Base-by-base conservation (phyloP, 2,797 vertebrate genomes). In the Semotilus atromaculatus region DNA sequence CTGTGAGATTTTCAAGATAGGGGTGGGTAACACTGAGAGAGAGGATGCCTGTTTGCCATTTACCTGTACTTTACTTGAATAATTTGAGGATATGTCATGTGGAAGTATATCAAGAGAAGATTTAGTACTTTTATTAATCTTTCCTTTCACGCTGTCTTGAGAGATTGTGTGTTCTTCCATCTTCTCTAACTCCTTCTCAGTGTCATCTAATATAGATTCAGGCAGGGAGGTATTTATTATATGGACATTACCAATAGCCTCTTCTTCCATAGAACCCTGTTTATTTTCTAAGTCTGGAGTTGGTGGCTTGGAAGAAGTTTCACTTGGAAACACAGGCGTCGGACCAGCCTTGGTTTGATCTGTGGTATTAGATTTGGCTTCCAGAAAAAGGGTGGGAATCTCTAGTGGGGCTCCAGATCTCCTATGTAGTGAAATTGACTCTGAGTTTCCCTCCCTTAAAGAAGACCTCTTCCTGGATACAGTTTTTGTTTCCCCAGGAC, bases 361-460 rank as follows among this genome's bases (percentile, higher is more conserved):
- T 0, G 95, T 94, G 60, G 97, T 92, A 0, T 95, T 95, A 0
- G 97, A 97, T 91, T 97, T 94, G 0, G 97, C 97, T 87, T 97
- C 97, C 86, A 96, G 84, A 1, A 89, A 92, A 55, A 92, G 91
- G 21, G 96, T 87, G 0, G 98, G 98, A 72, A 99, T 99, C 91
- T 99, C 97, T 6, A 99, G 90, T 2, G 98, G 98, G 0, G 96
- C 97, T 1, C 98, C 98, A 0, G 96, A 97, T 14, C 97, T 95
- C 58, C 98, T 96, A 87, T 98, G 98, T 78, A 97, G 91, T 14
- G 96, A 93, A 0, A 97, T 94, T 4, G 97, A 96, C 87, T 99
- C 97, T 0, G 96, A 94, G 0, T 98, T 97, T 0, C 95, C 96
- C 0, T 97, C 97, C 8, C 95, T 96, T 88, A 98, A 98, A 78